Conservation (phyloP, 1,140 invertebrate genomes). For the Danaus melanippus region DNA sequence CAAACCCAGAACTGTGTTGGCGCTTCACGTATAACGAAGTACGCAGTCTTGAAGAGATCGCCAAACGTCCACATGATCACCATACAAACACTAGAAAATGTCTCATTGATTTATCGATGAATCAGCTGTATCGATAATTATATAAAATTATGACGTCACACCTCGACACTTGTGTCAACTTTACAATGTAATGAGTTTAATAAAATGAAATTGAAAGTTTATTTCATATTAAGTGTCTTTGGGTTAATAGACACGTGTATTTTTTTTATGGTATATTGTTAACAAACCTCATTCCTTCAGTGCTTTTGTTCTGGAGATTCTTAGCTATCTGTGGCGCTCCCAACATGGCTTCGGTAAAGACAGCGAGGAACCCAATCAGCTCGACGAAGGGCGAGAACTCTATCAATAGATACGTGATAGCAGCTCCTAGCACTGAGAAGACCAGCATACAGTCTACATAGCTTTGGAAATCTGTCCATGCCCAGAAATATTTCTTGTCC, state of each 20-base stretch:
- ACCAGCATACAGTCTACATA: slow-evolving; percentile 94
- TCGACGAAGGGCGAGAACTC: slow-evolving; percentile 89
- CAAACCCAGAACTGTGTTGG: slow-evolving; percentile 97
- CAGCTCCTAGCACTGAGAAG: slow-evolving; percentile 86
- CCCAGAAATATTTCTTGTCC: slow-evolving; percentile 95
- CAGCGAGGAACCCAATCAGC: slow-evolving; percentile 91
- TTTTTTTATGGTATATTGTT: too few species aligned
- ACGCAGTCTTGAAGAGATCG: slow-evolving; percentile 97
- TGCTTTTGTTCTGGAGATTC: slow-evolving; percentile 92
- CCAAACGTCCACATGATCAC: slow-evolving; percentile 96
- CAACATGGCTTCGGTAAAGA: slow-evolving; percentile 97
- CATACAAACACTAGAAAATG: slow-evolving; percentile 85
- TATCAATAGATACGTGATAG: slow-evolving; percentile 91
- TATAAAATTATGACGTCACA: slow-evolving; percentile 7
- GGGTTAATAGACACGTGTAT: too few species aligned
- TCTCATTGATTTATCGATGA: slow-evolving; percentile 8
- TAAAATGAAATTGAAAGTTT: too few species aligned
- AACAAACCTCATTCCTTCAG: slow-evolving; percentile 94
- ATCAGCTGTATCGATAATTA: neutral
- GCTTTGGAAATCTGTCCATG: slow-evolving; percentile 98
- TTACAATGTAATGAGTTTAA: too few species aligned
- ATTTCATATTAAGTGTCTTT: too few species aligned
- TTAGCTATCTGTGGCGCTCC: slow-evolving; percentile 93
- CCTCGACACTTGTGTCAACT: too few species aligned
- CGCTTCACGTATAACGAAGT: slow-evolving; percentile 91